These are phyloP conservation scores for Cervus canadensis DNA, from an alignment of 2,113 vertebrate species.

Conservation along the genomic window DNA sequence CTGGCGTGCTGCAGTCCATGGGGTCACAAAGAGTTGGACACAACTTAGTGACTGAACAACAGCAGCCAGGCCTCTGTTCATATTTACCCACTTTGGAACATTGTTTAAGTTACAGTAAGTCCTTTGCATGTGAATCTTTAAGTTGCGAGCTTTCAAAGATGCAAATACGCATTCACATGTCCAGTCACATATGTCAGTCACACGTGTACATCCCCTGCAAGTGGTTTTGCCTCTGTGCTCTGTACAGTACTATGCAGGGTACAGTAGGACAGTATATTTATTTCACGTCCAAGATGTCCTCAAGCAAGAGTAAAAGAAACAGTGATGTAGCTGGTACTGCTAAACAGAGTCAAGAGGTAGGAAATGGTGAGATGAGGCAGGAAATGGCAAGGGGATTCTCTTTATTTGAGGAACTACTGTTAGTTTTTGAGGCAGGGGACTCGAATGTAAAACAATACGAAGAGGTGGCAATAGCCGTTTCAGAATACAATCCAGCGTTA, in stretches of 20 bases:
- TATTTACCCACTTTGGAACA: not conserved
- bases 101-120: not conserved
- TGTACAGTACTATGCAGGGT: not conserved
- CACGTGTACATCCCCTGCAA: not conserved
- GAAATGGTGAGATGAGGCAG: not conserved
- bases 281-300: not conserved
- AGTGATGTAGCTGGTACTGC: not conserved
- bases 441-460: accelerated
- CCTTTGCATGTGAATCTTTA: not conserved
- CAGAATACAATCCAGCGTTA: not conserved
- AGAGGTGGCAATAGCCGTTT: not conserved
- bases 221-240: not conserved
- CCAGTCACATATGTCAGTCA: not conserved
- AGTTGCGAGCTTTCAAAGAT: not conserved
- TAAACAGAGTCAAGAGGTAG: not conserved
- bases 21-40: not conserved
- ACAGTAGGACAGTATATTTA: not conserved
- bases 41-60: not conserved
- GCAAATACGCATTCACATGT: not conserved
- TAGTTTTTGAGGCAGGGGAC: not conserved
- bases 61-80: not conserved
- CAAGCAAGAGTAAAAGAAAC: not conserved
- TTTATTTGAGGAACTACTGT: not conserved
- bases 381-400: not conserved
- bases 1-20: not conserved